Percentiles rank a stretch among this genome's conserved stretches.
Evolutionary conservation across 2,888 invertebrate genomes (phyloP).

Genomic region (Eretmocerus hayati): DNA sequence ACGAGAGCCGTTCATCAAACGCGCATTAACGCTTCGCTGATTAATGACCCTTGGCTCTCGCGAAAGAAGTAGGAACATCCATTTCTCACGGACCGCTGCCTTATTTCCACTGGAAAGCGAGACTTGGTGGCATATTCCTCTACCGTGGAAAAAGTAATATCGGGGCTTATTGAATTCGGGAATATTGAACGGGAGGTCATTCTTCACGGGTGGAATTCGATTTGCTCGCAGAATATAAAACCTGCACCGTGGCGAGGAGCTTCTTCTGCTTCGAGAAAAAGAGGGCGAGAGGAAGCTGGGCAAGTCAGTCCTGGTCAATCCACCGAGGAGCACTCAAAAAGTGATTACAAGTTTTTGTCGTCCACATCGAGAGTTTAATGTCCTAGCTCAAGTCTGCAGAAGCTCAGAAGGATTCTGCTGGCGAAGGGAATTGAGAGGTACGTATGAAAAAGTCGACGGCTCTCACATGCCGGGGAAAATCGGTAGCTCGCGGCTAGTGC

Average conservation of each 20-base stretch:
- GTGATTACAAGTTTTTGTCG: constrained; percentile 45
- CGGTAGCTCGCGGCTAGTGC: constrained; percentile 32
- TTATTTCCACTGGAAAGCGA: constrained; percentile 21
- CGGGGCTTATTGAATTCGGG: not conserved
- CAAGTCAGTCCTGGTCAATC: too few relatives aligned
- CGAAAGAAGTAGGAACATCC: constrained; percentile 22
- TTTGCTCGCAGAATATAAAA: not conserved
- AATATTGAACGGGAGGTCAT: not conserved
- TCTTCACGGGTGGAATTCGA: not conserved
- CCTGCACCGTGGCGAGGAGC: too few relatives aligned
- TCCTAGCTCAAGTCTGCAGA: constrained; percentile 38
- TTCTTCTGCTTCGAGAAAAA: too few relatives aligned
- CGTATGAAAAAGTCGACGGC: constrained; percentile 39
- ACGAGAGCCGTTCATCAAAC: constrained; percentile 24
- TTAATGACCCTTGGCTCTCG: constrained; percentile 18
- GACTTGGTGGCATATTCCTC: constrained; percentile 15
- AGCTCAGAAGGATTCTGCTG: constrained; percentile 34
- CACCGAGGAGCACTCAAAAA: constrained; percentile 35
- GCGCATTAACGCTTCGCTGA: constrained; percentile 23
- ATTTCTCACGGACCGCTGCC: constrained; percentile 25
- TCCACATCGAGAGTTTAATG: constrained; percentile 45
- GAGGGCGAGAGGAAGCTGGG: too few relatives aligned
- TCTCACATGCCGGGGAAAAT: constrained; percentile 43
- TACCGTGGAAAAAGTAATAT: not conserved
- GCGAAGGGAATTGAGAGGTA: constrained; percentile 21